Evolutionary conservation across 2,797 vertebrate genomes (phyloP), one percentile per base, ranked within the genome.

Genomic region (Sebastes steindachneri): DNA sequence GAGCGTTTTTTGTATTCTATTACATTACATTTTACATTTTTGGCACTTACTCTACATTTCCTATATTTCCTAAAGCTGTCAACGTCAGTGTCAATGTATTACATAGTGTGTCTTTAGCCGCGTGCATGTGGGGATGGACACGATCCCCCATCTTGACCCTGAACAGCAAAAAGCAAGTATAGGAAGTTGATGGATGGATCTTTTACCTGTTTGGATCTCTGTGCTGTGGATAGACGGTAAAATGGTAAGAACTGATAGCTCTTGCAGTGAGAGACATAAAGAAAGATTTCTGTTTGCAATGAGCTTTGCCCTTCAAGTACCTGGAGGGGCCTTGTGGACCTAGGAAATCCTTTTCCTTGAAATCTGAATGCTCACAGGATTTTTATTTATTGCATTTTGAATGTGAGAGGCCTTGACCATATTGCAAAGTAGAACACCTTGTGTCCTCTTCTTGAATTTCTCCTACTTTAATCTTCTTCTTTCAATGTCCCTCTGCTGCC

Each of bases 311-410:
- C 74, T 83, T 84, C 73, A 68, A 17, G 11, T 33, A 64, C 48
- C 72, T 64, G 12, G 4, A n/a, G 41, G 25, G 33, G 23, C 37
- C 70, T 71, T 75, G 75, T 65, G 28, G 59, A 72, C 77, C 55
- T 37, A 33, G 3, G 1, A 68, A 82, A 77, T 80, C 19, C 48
- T 73, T 79, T 73, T 54, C 41, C 23, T 85, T 77, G 55, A 53
- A 64, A 65, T 78, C 51, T 78, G 41, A 86, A 86, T 62, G 26
- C 64, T 83, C 66, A 9, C 48, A 26, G 26, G 60, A 73, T 58
- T 75, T 77, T 76, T 73, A 71, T 80, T 84, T 73, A 80, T 87
- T 77, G 53, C 9, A 0, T 51, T 67, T 73, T 73, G 65, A 84
- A 85, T 71, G 31, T 35, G n/a, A 51, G 59, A 26, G 55, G 82